Base-by-base conservation (phyloP, 2,113 vertebrate species). In the Montifringilla adamsi region DNA sequence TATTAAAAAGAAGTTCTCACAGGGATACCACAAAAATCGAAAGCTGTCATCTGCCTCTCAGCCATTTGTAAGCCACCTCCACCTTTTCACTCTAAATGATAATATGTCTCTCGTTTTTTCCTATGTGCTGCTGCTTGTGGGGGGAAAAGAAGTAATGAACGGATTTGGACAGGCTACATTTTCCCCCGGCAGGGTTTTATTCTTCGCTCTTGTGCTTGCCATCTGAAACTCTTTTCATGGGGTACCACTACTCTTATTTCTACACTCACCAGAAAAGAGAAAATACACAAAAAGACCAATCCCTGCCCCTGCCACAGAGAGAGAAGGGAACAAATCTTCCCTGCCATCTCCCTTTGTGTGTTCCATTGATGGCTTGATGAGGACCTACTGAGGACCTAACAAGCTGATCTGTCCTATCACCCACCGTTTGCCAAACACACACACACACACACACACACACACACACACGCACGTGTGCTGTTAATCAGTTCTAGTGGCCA, bases 11-110 rank as follows among this genome's bases (percentile, higher is more conserved):
- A 41, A 70, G 21, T 74, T 92, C 60, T 89, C 66, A 27, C n/a
- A 49, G 55, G 47, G 44, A 52, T 30, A 67, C 21, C 46, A 62
- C 10, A 35, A 79, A 76, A 41, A 79, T 60, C 11, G 3, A 94
- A 87, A 93, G 31, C 44, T 68, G 50, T 63, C 52, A 81, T 60
- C 84, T 83, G 31, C 58, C 89, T 94, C 66, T 81, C 58, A 79
- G 81, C 41, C 44, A 73, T 49, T 75, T 58, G 15, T 33, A 68
- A 87, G 0, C 56, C 53, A 60, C 30, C 31, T 92, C 69, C 20
- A 81, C 35, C 44, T 74, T 84, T 83, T 67, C 60, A 39, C 28
- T 69, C 72, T 74, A 78, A 84, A 84, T 44, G 11, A 83, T 77
- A 77, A 77, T 68, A 47, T 72, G 6, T 70, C 20, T 67, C 22